Conservation (phyloP, 2,888 invertebrate genomes). For the Cosmia pyralina region DNA sequence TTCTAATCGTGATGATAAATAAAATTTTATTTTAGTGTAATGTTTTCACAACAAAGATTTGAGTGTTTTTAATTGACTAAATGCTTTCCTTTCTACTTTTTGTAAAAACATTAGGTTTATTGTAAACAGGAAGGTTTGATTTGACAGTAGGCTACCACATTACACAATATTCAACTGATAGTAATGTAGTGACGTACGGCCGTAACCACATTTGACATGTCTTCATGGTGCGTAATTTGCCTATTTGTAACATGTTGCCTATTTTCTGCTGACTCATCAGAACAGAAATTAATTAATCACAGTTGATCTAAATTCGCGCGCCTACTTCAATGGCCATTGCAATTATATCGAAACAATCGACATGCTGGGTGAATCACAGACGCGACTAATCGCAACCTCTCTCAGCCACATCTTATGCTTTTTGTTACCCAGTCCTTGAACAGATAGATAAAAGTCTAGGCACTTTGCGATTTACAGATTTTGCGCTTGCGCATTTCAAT, state of each 20-base stretch:
- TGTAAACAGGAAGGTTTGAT: conserved; percentile 2
- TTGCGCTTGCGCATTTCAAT: conserved; percentile 87
- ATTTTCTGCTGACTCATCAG: conserved; percentile 11
- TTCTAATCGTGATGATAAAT: conserved; percentile 47
- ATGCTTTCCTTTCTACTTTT: not conserved
- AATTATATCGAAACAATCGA: conserved; percentile 70
- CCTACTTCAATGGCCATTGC: conserved; percentile 74
- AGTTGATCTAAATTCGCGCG: conserved; percentile 60
- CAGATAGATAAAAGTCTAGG: conserved; percentile 85
- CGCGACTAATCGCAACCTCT: conserved; percentile 78
- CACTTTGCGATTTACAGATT: conserved; percentile 86
- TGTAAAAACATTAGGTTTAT: not conserved
- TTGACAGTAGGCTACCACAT: not conserved
- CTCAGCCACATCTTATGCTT: conserved; percentile 74
- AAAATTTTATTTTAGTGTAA: conserved; percentile 43
- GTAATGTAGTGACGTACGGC: conserved; percentile 17
- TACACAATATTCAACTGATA: not conserved
- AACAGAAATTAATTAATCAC: conserved; percentile 5
- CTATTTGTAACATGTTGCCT: not conserved
- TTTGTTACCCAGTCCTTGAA: conserved; percentile 80
- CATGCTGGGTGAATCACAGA: conserved; percentile 69
- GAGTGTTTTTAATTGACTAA: conserved; percentile 13
- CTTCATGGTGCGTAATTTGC: not conserved
- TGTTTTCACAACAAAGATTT: conserved; percentile 39
- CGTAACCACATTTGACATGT: conserved; percentile 24